Percentiles rank a stretch among this genome's conserved stretches.
phyloP scores from a whole-genome alignment of 2,888 invertebrate genomes.

The Dicycla oo region DNA sequence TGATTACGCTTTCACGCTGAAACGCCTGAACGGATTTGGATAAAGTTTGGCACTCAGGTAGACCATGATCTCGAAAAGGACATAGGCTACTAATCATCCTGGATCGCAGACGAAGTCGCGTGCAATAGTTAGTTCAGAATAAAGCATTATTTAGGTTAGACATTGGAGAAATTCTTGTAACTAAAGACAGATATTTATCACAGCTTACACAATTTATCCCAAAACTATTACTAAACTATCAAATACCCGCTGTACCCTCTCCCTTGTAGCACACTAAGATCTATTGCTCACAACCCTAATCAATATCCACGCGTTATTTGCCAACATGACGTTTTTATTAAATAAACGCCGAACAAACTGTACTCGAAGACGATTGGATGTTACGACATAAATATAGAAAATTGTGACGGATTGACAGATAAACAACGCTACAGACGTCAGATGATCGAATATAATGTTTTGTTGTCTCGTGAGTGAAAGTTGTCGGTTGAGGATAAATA shows the following conservation, averaged over 20 bases:
- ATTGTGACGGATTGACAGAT: slow-evolving; percentile 63
- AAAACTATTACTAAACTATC: slow-evolving; percentile 12
- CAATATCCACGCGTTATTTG: slow-evolving; percentile 86
- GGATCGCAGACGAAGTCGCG: no score
- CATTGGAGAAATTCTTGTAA: not conserved
- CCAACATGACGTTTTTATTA: slow-evolving; percentile 88
- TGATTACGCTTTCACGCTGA: no score
- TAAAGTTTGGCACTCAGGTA: no score
- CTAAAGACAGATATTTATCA: slow-evolving; percentile 10
- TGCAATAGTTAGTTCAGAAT: no score
- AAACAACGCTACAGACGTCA: slow-evolving; percentile 33
- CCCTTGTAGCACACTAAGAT: slow-evolving; percentile 73
- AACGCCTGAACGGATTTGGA: no score
- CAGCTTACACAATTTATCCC: slow-evolving; percentile 6
- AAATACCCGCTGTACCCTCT: slow-evolving; percentile 27
- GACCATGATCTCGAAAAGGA: no score
- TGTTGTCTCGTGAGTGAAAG: slow-evolving; percentile 7
- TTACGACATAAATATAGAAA: slow-evolving; percentile 55
- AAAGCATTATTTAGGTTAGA: not conserved
- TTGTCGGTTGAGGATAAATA: not conserved
- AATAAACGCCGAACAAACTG: slow-evolving; percentile 79
- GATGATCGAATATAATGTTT: slow-evolving; percentile 43
- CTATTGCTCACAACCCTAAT: slow-evolving; percentile 83
- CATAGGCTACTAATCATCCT: no score
- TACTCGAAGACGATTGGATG: slow-evolving; percentile 69